phyloP scores from a whole-genome alignment of 2,797 vertebrate species.

The Acrossocheilus wenchowensis region DNA sequence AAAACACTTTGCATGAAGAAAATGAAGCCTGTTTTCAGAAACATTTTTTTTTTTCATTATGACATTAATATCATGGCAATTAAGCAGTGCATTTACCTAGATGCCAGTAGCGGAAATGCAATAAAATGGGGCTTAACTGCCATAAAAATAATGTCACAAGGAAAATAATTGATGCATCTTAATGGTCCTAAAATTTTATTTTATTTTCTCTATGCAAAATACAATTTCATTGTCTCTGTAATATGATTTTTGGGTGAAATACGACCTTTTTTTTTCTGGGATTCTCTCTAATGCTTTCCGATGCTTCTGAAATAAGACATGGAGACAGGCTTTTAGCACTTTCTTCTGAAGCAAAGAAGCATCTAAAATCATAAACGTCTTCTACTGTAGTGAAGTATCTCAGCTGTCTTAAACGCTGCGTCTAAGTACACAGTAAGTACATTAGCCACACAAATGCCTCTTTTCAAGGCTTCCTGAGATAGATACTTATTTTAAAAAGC shows the following conservation, averaged over 20 bases:
- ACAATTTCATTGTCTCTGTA: not conserved
- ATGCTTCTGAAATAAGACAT: not conserved
- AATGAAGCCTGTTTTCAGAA: not conserved
- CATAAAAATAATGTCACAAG: not conserved
- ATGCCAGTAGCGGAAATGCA: not conserved
- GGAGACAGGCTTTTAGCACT: not conserved
- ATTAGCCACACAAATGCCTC: not conserved
- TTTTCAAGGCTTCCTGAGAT: not conserved
- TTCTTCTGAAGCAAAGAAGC: not conserved
- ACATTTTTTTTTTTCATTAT: not conserved
- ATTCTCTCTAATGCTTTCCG: not conserved
- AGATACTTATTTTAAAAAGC: not conserved
- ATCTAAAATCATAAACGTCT: not conserved
- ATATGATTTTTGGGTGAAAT: not conserved
- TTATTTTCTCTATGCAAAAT: not conserved
- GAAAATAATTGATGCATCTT: not conserved
- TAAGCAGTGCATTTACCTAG: not conserved
- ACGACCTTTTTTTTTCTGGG: not conserved
- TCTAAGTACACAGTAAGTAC: conserved; percentile 3
- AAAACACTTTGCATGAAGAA: not conserved
- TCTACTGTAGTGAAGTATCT: not conserved
- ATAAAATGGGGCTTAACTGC: not conserved
- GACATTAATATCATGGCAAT: not conserved
- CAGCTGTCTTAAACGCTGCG: not conserved
- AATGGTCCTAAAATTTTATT: not conserved